phyloP scores from a whole-genome alignment of 2,113 vertebrate species.

The Chlorocebus sabaeus region DNA sequence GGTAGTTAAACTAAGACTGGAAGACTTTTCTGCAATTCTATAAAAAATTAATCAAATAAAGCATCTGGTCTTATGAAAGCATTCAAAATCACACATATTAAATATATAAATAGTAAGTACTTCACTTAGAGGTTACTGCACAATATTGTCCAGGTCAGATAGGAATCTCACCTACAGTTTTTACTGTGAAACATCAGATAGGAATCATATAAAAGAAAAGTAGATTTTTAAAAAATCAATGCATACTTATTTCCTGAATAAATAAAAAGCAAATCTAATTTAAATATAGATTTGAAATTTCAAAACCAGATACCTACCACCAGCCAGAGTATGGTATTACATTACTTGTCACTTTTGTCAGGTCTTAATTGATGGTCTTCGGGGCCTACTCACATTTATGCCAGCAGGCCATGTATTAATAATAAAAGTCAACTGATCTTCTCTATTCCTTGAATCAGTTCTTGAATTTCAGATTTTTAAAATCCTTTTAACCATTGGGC shows the following conservation, averaged over 20 bases:
- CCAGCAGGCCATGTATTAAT: neutral
- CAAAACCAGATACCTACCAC: neutral
- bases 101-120: neutral
- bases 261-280: neutral
- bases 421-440: neutral
- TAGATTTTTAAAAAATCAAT: neutral
- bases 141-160: neutral
- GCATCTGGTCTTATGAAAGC: neutral
- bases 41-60: neutral
- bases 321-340: neutral
- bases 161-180: neutral
- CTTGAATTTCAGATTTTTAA: neutral
- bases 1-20: neutral
- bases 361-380: neutral
- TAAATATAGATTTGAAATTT: neutral
- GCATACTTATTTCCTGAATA: neutral
- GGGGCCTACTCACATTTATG: neutral
- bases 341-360: neutral
- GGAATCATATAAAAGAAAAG: neutral
- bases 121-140: neutral
- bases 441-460: neutral
- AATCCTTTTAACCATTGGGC: neutral
- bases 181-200: neutral
- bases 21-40: neutral
- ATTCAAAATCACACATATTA: neutral